Evolutionary conservation across 2,888 invertebrate genomes (phyloP).

Genomic region (Zonitis immaculata): DNA sequence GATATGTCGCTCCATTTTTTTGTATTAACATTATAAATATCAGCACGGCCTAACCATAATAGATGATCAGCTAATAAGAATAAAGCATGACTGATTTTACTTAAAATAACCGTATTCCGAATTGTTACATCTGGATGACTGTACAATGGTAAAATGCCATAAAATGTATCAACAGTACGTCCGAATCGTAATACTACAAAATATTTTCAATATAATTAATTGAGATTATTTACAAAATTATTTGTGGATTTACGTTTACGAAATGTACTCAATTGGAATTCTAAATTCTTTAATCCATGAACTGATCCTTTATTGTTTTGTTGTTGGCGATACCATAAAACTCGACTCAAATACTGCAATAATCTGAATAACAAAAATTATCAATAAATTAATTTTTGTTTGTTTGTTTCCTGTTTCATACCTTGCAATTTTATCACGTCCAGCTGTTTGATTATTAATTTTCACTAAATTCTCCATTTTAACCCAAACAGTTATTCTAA

Average conservation of each 20-base stretch:
- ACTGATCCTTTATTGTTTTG: conserved; percentile 61
- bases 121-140: conserved; percentile 68
- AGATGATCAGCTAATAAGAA: conserved; percentile 83
- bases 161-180: conserved; percentile 75
- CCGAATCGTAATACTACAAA: conserved; percentile 80
- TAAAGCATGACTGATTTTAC: conserved; percentile 73
- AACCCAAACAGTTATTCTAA: not conserved
- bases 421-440: conserved; percentile 52
- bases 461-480: conserved; percentile 49
- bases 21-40: conserved; percentile 62
- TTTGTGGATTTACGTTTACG: conserved; percentile 66
- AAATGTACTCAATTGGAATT: conserved; percentile 78
- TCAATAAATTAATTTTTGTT: conserved; percentile 14
- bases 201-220: conserved; percentile 12
- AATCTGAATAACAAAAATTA: conserved; percentile 55
- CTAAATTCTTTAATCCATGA: conserved; percentile 73
- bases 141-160: conserved; percentile 66
- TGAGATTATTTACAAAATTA: not conserved
- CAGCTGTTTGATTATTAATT: conserved; percentile 51
- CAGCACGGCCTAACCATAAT: conserved; percentile 76
- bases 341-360: conserved; percentile 74
- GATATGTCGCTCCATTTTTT: conserved; percentile 70
- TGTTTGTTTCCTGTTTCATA: conserved; percentile 21
- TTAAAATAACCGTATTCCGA: conserved; percentile 67
- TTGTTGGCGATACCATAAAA: conserved; percentile 74